These are phyloP conservation scores for Piliocolobus tephrosceles DNA, from an alignment of 2,113 vertebrate species.

Conservation along the genomic window DNA sequence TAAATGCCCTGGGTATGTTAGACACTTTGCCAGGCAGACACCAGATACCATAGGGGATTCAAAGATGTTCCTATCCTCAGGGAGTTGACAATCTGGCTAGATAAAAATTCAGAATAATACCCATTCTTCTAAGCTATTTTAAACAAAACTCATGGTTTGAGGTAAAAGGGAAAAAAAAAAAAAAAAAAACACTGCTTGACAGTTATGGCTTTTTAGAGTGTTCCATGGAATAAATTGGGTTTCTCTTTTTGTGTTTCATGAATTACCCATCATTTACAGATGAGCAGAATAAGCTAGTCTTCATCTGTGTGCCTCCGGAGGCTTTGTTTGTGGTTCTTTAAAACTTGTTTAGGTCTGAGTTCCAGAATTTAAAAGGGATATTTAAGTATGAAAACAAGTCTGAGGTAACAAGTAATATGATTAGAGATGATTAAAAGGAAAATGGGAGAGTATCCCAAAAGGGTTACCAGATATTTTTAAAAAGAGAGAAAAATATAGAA, in stretches of 20 bases:
- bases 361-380: neutral
- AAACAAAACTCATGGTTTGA: constrained; percentile 61
- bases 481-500: neutral
- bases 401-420: neutral
- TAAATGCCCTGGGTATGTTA: constrained; percentile 21
- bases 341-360: constrained; percentile 20
- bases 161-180: neutral
- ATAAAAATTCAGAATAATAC: constrained; percentile 64
- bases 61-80: constrained; percentile 46
- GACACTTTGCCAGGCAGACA: constrained; percentile 37
- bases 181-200: neutral
- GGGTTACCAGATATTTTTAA: neutral
- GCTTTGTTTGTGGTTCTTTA: constrained; percentile 30
- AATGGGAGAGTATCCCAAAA: neutral
- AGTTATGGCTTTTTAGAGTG: constrained; percentile 56
- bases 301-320: neutral
- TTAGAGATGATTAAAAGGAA: neutral
- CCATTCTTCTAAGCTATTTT: constrained; percentile 54
- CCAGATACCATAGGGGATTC: neutral
- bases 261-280: constrained; percentile 36
- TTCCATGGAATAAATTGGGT: constrained; percentile 54
- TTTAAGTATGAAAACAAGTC: neutral
- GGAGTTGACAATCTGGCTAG: constrained; percentile 59
- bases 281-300: neutral
- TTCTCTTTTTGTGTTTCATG: constrained; percentile 25